These are phyloP conservation scores for Arenicola marina DNA, from an alignment of 2,888 invertebrate species.

Conservation along the genomic window DNA sequence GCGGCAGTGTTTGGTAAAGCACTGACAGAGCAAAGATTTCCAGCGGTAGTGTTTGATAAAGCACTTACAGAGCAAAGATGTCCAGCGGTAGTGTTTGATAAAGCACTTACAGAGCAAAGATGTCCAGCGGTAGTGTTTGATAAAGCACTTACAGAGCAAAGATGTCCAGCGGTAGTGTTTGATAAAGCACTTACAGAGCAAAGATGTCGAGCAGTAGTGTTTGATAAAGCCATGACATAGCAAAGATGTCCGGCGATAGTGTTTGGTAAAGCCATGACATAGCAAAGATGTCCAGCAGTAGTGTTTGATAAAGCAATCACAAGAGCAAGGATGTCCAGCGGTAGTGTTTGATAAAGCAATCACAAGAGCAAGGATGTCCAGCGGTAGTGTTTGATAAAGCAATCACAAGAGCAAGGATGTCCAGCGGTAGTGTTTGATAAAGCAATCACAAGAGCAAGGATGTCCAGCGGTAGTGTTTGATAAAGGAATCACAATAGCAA, in stretches of 20 bases:
- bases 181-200: too few relatives aligned
- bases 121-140: slow-evolving; percentile 26
- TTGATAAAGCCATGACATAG: slow-evolving; percentile 19
- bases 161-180: slow-evolving; percentile 27
- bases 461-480: slow-evolving; percentile 26
- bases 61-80: too few relatives aligned
- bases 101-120: too few relatives aligned
- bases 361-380: too few relatives aligned
- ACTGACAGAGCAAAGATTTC: too few relatives aligned
- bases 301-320: slow-evolving; percentile 19
- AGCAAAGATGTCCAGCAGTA: slow-evolving; percentile 28
- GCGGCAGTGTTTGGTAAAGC: slow-evolving; percentile 21
- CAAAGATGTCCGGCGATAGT: slow-evolving; percentile 27
- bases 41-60: slow-evolving; percentile 25
- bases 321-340: too few relatives aligned
- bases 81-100: slow-evolving; percentile 26
- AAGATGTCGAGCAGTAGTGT: slow-evolving; percentile 26
- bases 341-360: slow-evolving; percentile 22
- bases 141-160: too few relatives aligned
- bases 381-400: slow-evolving; percentile 21
- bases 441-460: too few relatives aligned
- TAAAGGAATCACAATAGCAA: too few relatives aligned
- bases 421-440: slow-evolving; percentile 25
- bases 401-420: too few relatives aligned
- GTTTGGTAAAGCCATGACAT: slow-evolving; percentile 17